phyloP scores from a whole-genome alignment of 2,888 invertebrate species.

The Oscheius myriophilus region DNA sequence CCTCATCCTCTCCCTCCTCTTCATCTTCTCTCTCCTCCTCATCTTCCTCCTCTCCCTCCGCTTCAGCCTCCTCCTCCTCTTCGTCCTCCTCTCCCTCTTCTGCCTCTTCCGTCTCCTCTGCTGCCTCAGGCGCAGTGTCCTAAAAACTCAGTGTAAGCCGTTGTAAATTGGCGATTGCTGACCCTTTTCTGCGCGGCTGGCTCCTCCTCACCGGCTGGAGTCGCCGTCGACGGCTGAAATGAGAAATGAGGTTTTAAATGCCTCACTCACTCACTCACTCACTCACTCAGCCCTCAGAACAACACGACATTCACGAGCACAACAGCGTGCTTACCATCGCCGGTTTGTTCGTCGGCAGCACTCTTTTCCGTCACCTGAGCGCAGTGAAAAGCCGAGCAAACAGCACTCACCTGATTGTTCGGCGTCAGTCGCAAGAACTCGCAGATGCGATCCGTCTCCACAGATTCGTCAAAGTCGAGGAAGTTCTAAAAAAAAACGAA shows the following conservation, averaged over 20 bases:
- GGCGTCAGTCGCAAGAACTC: constrained; percentile 57
- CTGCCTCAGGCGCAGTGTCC: constrained; percentile 1
- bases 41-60: constrained; percentile 26
- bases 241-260: background rate
- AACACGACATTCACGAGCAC: too few relatives aligned
- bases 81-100: too few relatives aligned
- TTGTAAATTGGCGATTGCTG: too few relatives aligned
- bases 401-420: constrained; percentile 41
- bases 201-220: too few relatives aligned
- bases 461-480: constrained; percentile 59
- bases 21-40: constrained; percentile 30
- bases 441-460: constrained; percentile 55
- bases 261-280: too few relatives aligned
- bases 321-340: background rate
- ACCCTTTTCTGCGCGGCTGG: too few relatives aligned
- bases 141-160: background rate
- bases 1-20: constrained; percentile 21
- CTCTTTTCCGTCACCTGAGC: constrained; percentile 3
- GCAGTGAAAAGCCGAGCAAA: background rate
- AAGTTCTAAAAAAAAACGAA: constrained; percentile 48
- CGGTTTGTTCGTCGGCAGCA: background rate
- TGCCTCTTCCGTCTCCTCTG: constrained; percentile 27
- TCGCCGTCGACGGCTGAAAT: background rate
- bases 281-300: too few relatives aligned
- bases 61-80: too few relatives aligned